These are phyloP conservation scores for Eurystomus gularis DNA, from an alignment of 2,113 vertebrate genomes.

Conservation along the genomic window DNA sequence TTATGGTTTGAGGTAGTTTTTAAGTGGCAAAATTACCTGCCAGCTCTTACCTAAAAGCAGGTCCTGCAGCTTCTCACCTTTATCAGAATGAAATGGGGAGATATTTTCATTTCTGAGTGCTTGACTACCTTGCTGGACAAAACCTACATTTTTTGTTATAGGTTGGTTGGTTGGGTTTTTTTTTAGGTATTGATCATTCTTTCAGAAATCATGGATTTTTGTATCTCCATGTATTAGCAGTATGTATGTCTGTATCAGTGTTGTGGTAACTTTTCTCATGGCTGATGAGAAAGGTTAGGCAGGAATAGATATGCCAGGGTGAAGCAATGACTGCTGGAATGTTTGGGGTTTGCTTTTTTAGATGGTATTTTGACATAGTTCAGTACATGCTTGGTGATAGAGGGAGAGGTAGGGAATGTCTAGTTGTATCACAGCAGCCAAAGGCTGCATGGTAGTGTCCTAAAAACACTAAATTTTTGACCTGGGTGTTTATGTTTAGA, in stretches of 20 bases:
- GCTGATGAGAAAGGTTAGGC: neutral
- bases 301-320: neutral
- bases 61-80: neutral
- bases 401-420: neutral
- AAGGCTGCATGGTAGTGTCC: neutral
- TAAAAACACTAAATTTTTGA: neutral
- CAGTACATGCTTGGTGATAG: accelerated
- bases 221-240: neutral
- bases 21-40: neutral
- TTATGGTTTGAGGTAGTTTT: neutral
- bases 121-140: neutral
- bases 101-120: neutral
- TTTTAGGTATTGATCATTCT: neutral
- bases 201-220: neutral
- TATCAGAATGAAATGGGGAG: neutral
- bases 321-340: neutral
- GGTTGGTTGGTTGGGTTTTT: too few species aligned
- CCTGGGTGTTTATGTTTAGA: neutral
- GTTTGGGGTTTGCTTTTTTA: accelerated
- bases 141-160: neutral
- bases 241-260: neutral
- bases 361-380: neutral
- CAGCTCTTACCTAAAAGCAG: neutral
- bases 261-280: neutral
- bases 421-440: accelerated